Percentiles rank a stretch among this genome's conserved stretches.
phyloP scores from a whole-genome alignment of 2,888 invertebrate genomes.

The Hypercompe scribonia region DNA sequence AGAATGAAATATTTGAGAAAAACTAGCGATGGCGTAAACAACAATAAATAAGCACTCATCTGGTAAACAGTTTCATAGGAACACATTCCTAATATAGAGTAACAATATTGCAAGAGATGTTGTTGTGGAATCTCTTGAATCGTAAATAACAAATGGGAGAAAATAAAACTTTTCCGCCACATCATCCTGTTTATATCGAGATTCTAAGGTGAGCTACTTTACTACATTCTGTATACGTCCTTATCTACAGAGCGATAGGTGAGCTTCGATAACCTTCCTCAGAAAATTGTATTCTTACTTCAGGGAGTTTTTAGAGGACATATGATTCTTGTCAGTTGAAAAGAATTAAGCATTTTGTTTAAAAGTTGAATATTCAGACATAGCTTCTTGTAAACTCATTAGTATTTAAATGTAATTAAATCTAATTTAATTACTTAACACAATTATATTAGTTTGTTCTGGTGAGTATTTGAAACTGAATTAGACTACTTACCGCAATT shows the following conservation, averaged over 20 bases:
- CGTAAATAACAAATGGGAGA: slow-evolving; percentile 82
- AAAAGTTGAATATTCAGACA: not conserved
- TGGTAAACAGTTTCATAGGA: slow-evolving; percentile 33
- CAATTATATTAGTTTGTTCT: too few relatives aligned
- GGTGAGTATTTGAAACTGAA: too few relatives aligned
- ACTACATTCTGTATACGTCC: slow-evolving; percentile 12
- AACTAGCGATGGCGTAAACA: slow-evolving; percentile 5
- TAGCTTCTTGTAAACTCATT: not conserved
- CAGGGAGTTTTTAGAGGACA: not conserved
- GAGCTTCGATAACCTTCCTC: not conserved
- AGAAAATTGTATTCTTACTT: not conserved
- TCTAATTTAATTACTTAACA: too few relatives aligned
- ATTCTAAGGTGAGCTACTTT: slow-evolving; percentile 57
- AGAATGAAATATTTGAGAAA: not conserved
- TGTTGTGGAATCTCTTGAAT: slow-evolving; percentile 77
- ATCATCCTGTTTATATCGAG: slow-evolving; percentile 76
- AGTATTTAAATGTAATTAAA: too few relatives aligned
- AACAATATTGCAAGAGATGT: slow-evolving; percentile 70
- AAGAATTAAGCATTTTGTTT: not conserved
- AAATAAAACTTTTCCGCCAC: slow-evolving; percentile 74
- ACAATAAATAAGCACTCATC: slow-evolving; percentile 19
- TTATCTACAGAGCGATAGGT: slow-evolving; percentile 13
- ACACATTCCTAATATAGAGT: slow-evolving; percentile 44
- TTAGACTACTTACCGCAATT: too few relatives aligned
- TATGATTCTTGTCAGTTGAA: not conserved